These are phyloP conservation scores for Ramphastos sulfuratus DNA, from an alignment of 2,113 vertebrate genomes.

Conservation along the genomic window DNA sequence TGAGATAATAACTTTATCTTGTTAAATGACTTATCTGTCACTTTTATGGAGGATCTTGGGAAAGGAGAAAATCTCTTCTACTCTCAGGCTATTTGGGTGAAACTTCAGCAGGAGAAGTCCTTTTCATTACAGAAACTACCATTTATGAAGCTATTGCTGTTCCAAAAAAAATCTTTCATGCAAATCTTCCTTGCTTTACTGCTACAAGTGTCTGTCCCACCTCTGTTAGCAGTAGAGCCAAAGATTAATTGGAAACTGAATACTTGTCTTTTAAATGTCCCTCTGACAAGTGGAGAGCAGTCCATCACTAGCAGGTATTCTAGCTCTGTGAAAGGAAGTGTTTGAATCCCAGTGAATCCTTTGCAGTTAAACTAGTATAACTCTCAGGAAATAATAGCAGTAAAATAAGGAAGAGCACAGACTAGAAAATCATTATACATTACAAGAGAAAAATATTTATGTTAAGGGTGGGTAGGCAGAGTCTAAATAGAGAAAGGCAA, in stretches of 20 bases:
- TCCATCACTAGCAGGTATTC: neutral
- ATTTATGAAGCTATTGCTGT: neutral
- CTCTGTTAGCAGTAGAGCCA: neutral
- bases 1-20: neutral
- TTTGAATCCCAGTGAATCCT: neutral
- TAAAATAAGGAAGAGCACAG: neutral
- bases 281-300: neutral
- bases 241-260: neutral
- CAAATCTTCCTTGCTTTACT: neutral
- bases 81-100: neutral
- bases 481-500: neutral
- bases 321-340: neutral
- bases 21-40: neutral
- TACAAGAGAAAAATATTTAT: neutral
- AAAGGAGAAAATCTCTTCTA: neutral
- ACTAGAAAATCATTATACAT: neutral
- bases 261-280: neutral
- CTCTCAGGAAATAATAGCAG: accelerated
- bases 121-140: neutral
- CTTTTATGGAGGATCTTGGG: neutral
- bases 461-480: neutral
- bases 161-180: neutral
- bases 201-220: neutral
- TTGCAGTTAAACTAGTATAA: neutral
- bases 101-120: neutral